phyloP scores from a whole-genome alignment of 2,113 vertebrate genomes.

The Anguilla japonica region DNA sequence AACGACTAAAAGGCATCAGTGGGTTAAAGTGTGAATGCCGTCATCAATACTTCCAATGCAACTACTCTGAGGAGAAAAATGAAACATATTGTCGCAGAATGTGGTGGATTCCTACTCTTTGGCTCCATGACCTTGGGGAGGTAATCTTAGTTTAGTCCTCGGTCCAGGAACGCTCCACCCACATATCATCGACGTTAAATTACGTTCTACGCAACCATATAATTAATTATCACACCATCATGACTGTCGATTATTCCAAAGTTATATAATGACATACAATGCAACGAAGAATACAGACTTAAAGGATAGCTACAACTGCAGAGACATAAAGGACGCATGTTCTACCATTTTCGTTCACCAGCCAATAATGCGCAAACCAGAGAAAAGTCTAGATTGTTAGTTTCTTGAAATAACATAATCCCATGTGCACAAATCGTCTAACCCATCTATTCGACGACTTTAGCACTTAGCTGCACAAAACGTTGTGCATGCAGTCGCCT shows the following conservation, averaged over 20 bases:
- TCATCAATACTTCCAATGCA: not conserved
- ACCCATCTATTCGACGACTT: not conserved
- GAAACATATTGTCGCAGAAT: not conserved
- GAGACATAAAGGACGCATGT: not conserved
- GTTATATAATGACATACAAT: not conserved
- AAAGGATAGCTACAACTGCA: not conserved
- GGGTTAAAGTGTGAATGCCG: not conserved
- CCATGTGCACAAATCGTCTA: not conserved
- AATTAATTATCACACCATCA: constrained; percentile 8
- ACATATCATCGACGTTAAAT: constrained; percentile 7
- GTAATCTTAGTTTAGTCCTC: constrained; percentile 16
- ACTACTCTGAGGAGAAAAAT: not conserved
- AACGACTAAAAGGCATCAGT: not conserved
- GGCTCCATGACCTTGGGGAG: constrained; percentile 13
- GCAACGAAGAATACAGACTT: not conserved
- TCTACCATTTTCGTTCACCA: not conserved
- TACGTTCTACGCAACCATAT: not conserved
- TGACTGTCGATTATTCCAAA: not conserved
- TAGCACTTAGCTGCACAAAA: constrained; percentile 6
- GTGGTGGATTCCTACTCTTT: not conserved
- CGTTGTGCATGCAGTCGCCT: constrained; percentile 43
- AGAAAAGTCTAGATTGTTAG: not conserved
- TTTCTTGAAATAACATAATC: constrained; percentile 4
- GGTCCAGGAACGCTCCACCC: not conserved
- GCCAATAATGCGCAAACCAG: not conserved